Base-by-base conservation (phyloP, 1,140 invertebrate genomes). In the Sinella curviseta region DNA sequence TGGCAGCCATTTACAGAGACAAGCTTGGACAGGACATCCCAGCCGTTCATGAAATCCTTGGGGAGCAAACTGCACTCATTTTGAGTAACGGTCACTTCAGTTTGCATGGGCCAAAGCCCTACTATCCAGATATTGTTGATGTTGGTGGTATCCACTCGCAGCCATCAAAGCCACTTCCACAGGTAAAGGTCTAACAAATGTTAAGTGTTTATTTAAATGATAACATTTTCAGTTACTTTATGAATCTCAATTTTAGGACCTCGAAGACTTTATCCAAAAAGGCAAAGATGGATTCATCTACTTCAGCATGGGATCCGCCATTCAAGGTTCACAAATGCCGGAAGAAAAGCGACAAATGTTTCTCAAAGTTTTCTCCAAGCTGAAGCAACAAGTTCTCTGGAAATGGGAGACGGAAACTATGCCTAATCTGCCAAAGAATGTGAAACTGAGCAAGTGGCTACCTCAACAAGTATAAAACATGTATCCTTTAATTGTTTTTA, bases 401-500 rank as follows among this genome's bases (percentile, higher is more conserved):
- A 91, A 89, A 88, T 92, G 86, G 89, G 91, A 89, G 84, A 88
- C 85, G 57, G 87, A 82, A 67, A 87, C 87, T 1, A 82, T 90
- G 79, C 84, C 88, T 0, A 86, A 89, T n/a, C 87, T 91, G 80
- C 90, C 91, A 14, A 85, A 88, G 76, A 94, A 94, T 86, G 87
- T 93, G 36, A 88, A 89, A 82, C 85, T 91, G 3, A 86, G 88
- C n/a, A 90, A 89, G 82, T 94, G 92, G 92, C 84, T 92, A 80
- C 92, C 92, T 0, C 92, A 93, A 26, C 24, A 17, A 60, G 12
- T 60, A 60, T n/a, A 26, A 16, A 17, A 60, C 24, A 60, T 12
- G 4, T 48, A 48, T 4, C 17, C 17, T 48, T 48, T 48, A 48
- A 48, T 48, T 48, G 17, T 8, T 4, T 48, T 48, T 48, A 48